Percentiles rank a stretch among this genome's conserved stretches.
Conservation (phyloP, 2,797 vertebrate species). For the Geotrypetes seraphini region DNA sequence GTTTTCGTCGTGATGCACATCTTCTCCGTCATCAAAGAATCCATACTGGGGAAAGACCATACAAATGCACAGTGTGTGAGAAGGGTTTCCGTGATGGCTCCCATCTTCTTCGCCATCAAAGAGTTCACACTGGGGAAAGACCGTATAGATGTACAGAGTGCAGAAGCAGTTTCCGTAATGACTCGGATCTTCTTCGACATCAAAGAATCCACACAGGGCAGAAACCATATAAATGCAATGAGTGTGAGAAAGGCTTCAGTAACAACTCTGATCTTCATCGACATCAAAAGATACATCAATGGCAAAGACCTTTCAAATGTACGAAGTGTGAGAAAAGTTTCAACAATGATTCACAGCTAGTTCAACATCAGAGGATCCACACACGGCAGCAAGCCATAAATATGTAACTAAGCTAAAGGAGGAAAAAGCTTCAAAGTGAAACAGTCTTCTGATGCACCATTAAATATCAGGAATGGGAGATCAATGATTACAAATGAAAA, state of each 20-base stretch:
- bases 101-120: conserved; percentile 30
- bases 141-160: conserved; percentile 10
- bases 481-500: no score
- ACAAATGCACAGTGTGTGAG: conserved; percentile 21
- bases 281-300: not conserved
- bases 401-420: conserved; percentile 3
- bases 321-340: not conserved
- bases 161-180: not conserved
- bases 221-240: conserved; percentile 18
- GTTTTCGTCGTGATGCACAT: conserved; percentile 22
- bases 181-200: not conserved
- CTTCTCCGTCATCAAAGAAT: conserved; percentile 24
- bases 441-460: conserved; percentile 4
- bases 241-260: conserved; percentile 2
- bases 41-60: conserved; percentile 28
- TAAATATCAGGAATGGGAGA: no score
- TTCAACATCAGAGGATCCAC: conserved; percentile 1
- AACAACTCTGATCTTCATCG: not conserved
- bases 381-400: conserved; percentile 1
- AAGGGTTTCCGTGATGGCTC: conserved; percentile 29
- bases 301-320: not conserved
- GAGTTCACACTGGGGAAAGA: conserved; percentile 32
- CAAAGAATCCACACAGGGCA: conserved; percentile 1
- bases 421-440: conserved; percentile 3
- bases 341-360: not conserved